Percentiles rank a stretch among this genome's conserved stretches.
phyloP scores from a whole-genome alignment of 2,113 vertebrate genomes.

The Panthera uncia region DNA sequence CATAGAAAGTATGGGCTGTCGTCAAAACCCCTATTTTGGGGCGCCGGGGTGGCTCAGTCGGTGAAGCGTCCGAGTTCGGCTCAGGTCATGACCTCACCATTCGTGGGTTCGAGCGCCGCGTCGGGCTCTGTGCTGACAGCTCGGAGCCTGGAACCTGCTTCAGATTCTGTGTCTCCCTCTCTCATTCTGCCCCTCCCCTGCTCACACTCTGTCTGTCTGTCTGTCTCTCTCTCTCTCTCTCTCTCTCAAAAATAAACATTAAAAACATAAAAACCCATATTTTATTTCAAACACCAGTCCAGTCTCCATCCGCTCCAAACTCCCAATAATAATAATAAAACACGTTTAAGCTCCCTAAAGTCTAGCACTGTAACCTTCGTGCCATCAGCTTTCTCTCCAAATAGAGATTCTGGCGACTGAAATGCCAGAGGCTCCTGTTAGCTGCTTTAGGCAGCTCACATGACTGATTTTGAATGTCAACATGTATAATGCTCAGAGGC shows the following conservation, averaged over 20 bases:
- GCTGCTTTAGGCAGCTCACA: constrained; percentile 6
- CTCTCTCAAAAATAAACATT: too few species aligned
- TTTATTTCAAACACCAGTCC: constrained; percentile 51
- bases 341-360: not conserved
- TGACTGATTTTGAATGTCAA: constrained; percentile 26
- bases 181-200: too few species aligned
- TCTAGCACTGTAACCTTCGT: not conserved
- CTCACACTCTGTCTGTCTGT: too few species aligned
- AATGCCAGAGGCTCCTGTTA: not conserved
- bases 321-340: not conserved
- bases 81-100: too few species aligned
- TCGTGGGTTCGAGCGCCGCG: too few species aligned
- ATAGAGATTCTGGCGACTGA: not conserved
- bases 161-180: too few species aligned
- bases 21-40: not conserved
- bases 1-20: not conserved
- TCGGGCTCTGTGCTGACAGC: too few species aligned
- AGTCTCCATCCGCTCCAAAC: constrained; percentile 5
- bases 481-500: not conserved
- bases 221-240: too few species aligned
- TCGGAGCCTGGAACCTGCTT: too few species aligned
- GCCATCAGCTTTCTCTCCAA: not conserved
- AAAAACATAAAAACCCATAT: not conserved
- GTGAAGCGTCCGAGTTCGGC: too few species aligned
- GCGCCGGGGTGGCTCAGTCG: too few species aligned